Evolutionary conservation across 2,888 invertebrate genomes (phyloP).

Genomic region (Drosophila merina): DNA sequence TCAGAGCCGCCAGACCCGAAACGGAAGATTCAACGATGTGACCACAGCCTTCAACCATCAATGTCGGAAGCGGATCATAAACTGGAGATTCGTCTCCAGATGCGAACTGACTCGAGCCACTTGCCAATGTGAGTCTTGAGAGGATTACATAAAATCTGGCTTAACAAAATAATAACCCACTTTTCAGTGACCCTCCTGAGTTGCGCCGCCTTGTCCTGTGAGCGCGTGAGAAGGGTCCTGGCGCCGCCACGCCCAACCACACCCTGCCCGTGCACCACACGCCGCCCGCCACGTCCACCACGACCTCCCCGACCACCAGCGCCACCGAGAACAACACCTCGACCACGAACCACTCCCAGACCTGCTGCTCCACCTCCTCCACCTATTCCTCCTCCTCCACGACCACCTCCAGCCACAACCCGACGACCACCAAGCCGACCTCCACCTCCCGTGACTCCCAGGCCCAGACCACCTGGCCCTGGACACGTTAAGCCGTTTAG

Average conservation of each 20-base stretch:
- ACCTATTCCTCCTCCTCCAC: neutral
- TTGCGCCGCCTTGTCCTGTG: constrained; percentile 37
- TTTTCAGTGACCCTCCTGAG: constrained; percentile 47
- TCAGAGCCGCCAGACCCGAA: neutral
- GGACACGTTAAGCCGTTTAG: constrained; percentile 1
- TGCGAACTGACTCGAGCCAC: constrained; percentile 1
- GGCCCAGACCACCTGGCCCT: constrained; percentile 5
- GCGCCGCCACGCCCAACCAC: neutral
- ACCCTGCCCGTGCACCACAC: constrained; percentile 5
- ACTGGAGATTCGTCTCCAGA: constrained; percentile 1
- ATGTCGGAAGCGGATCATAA: neutral
- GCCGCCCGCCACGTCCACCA: neutral
- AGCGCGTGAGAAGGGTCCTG: constrained; percentile 15
- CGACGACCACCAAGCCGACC: neutral
- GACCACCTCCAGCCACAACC: neutral
- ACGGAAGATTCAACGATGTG: constrained; percentile 2
- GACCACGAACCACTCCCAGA: constrained; percentile 2
- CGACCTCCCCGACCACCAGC: neutral
- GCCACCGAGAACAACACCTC: neutral
- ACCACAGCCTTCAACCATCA: neutral
- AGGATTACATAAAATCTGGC: neutral
- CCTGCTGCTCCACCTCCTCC: neutral
- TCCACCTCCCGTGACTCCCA: constrained; percentile 1
- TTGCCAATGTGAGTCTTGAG: neutral
- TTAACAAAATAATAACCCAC: neutral